phyloP scores from a whole-genome alignment of 2,888 invertebrate species.

The Panzeria rudis region DNA sequence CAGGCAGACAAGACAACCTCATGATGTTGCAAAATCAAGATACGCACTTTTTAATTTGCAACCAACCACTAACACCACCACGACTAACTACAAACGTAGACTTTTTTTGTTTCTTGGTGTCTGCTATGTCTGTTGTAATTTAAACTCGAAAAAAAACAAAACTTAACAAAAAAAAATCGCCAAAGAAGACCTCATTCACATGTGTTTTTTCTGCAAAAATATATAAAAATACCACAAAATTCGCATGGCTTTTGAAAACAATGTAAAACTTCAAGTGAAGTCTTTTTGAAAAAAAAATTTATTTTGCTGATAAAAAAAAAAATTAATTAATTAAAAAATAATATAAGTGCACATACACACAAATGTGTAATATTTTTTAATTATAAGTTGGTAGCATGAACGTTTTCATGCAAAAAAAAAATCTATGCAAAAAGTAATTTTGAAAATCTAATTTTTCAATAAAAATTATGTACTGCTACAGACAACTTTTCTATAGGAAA shows the following conservation, averaged over 20 bases:
- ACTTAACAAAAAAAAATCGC: not conserved
- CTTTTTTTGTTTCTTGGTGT: conserved; percentile 9
- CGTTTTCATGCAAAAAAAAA: no score
- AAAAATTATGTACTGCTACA: no score
- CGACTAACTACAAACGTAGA: conserved; percentile 18
- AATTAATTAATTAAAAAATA: conserved; percentile 11
- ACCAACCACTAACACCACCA: conserved; percentile 44
- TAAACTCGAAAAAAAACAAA: not conserved
- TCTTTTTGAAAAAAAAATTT: no score
- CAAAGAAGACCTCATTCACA: conserved; percentile 70
- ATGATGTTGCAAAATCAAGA: conserved; percentile 70
- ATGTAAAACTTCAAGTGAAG: conserved; percentile 6
- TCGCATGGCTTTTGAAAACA: conserved; percentile 41
- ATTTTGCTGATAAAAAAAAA: not conserved
- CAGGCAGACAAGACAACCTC: conserved; percentile 10
- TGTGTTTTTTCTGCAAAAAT: conserved; percentile 47
- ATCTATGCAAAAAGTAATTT: no score
- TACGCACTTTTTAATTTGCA: conserved; percentile 72
- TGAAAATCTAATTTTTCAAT: no score
- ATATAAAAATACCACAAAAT: conserved; percentile 49
- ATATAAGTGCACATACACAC: conserved; percentile 31
- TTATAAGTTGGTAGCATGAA: no score
- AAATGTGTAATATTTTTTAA: not conserved
- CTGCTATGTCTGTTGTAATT: conserved; percentile 4
- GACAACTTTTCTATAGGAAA: no score